These are phyloP conservation scores for Ammospiza nelsoni DNA, from an alignment of 2,113 vertebrate genomes.

Conservation along the genomic window DNA sequence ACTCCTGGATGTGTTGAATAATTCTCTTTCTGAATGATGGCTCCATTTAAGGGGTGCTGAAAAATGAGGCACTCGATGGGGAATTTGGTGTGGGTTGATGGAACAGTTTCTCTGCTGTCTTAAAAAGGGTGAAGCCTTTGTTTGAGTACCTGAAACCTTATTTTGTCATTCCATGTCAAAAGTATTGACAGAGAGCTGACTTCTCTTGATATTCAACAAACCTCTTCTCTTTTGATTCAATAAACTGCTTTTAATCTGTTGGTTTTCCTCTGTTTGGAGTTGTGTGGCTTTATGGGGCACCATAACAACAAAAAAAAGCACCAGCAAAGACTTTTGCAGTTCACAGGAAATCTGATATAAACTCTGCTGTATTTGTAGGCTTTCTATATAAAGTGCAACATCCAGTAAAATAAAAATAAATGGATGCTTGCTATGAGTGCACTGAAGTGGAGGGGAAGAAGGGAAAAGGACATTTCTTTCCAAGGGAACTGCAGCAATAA, in stretches of 20 bases:
- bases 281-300: not conserved
- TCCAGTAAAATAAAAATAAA: not conserved
- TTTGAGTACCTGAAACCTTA: not conserved
- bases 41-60: not conserved
- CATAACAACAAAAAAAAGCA: not conserved
- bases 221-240: not conserved
- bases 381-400: not conserved
- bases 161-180: not conserved
- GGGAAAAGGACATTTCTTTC: not conserved
- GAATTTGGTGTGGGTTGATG: not conserved
- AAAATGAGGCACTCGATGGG: rapidly evolving
- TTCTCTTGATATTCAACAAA: not conserved
- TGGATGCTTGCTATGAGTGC: not conserved
- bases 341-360: not conserved
- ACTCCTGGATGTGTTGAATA: not conserved
- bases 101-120: not conserved
- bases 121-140: not conserved
- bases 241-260: not conserved
- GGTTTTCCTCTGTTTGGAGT: not conserved
- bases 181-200: not conserved
- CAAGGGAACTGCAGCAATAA: not conserved
- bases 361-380: not conserved
- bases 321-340: not conserved
- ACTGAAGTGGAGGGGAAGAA: not conserved
- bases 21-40: not conserved